These are phyloP conservation scores for Lamproptera curius DNA, from an alignment of 2,888 invertebrate species.

Conservation along the genomic window DNA sequence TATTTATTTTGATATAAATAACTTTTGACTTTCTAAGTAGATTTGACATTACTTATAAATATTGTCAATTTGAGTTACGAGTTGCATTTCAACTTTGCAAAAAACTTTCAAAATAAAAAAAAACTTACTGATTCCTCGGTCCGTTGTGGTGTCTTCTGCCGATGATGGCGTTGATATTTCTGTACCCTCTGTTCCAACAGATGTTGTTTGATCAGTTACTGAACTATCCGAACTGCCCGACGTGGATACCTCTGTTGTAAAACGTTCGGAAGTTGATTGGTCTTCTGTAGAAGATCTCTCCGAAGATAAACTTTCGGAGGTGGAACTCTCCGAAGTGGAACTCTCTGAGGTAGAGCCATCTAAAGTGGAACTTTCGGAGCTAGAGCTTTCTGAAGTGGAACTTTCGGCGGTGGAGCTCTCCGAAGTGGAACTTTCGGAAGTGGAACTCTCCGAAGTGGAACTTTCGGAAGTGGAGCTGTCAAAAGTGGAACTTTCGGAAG, in stretches of 20 bases:
- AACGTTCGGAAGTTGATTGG: slow-evolving; percentile 28
- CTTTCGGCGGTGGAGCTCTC: slow-evolving; percentile 12
- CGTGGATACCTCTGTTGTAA: slow-evolving; percentile 3
- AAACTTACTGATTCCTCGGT: slow-evolving; percentile 27
- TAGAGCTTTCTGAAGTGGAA: not conserved
- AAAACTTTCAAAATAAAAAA: too few relatives aligned
- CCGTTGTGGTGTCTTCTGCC: slow-evolving; percentile 26
- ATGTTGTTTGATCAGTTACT: slow-evolving; percentile 26
- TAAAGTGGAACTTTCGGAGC: not conserved
- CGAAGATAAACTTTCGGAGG: slow-evolving; percentile 28
- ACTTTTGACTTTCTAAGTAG: too few relatives aligned
- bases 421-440: slow-evolving; percentile 24
- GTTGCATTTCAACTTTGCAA: too few relatives aligned
- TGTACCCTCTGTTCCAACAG: too few relatives aligned
- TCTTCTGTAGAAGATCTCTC: slow-evolving; percentile 27
- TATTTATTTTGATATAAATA: too few relatives aligned
- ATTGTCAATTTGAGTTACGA: too few relatives aligned
- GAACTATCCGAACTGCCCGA: slow-evolving; percentile 12
- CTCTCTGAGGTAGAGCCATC: slow-evolving; percentile 21
- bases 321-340: slow-evolving; percentile 13
- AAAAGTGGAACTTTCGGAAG: slow-evolving; percentile 8
- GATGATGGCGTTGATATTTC: slow-evolving; percentile 27
- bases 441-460: slow-evolving; percentile 26
- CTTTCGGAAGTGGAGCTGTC: slow-evolving; percentile 25
- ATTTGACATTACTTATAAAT: too few relatives aligned